These are phyloP conservation scores for Scolopax bukidnonensis DNA, from an alignment of 2,797 vertebrate genomes.

Conservation along the genomic window DNA sequence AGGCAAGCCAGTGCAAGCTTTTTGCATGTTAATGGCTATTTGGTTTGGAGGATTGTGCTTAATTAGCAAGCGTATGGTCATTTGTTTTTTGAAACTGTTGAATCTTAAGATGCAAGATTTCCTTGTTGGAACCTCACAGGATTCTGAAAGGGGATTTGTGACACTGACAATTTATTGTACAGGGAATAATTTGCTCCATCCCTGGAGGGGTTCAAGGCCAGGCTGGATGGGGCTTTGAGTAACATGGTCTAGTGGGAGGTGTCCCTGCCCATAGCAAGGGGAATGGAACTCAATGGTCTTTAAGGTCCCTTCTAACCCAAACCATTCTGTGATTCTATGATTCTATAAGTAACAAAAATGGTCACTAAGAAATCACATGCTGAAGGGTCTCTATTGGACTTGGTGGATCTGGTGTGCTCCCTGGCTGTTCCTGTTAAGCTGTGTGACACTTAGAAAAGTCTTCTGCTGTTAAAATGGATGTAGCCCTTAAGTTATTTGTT, in stretches of 20 bases:
- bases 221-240: no score
- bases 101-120: background rate
- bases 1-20: background rate
- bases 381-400: background rate
- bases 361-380: background rate
- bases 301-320: no score
- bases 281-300: no score
- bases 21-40: background rate
- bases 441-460: background rate
- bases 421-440: background rate
- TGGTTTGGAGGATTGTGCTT: background rate
- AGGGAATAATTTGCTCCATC: background rate
- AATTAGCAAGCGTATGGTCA: background rate
- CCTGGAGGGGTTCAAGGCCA: no score
- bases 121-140: background rate
- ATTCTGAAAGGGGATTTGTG: background rate
- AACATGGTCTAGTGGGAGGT: no score
- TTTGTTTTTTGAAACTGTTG: background rate
- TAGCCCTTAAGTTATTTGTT: background rate
- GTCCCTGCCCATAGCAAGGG: no score
- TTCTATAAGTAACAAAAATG: background rate
- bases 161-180: background rate
- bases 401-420: background rate
- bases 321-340: no score
- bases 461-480: background rate